phyloP scores from a whole-genome alignment of 2,113 vertebrate species.

The Rhineura floridana region DNA sequence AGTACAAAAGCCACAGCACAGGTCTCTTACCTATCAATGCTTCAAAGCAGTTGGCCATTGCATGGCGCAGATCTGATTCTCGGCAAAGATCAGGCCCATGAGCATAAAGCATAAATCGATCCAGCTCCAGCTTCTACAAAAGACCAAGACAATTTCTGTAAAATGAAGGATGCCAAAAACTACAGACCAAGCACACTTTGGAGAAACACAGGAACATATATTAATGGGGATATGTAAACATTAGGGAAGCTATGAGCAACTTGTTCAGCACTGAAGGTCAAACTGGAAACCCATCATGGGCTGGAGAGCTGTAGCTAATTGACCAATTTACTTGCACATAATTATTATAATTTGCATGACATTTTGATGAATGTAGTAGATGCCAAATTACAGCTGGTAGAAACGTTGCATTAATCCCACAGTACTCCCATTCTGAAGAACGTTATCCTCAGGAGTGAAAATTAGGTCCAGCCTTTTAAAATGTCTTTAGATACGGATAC shows the following conservation, averaged over 20 bases:
- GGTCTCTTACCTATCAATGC: constrained; percentile 90
- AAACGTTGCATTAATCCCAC: constrained; percentile 2
- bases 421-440: neutral
- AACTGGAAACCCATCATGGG: neutral
- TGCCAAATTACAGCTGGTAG: neutral
- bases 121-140: constrained; percentile 93
- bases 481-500: neutral
- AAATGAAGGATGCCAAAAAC: constrained; percentile 22
- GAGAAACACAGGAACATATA: neutral
- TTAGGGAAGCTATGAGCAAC: neutral
- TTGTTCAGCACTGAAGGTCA: neutral
- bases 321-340: constrained; percentile 13
- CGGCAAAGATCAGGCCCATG: constrained; percentile 97
- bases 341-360: constrained; percentile 17
- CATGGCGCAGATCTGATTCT: constrained; percentile 96
- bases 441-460: neutral
- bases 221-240: neutral
- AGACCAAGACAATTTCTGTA: constrained; percentile 35
- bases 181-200: neutral
- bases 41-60: constrained; percentile 99
- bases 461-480: neutral
- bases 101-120: constrained; percentile 98
- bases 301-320: neutral
- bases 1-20: neutral
- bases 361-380: constrained; percentile 14